Conservation (phyloP, 2,113 vertebrate species). For the Plectropomus leopardus region DNA sequence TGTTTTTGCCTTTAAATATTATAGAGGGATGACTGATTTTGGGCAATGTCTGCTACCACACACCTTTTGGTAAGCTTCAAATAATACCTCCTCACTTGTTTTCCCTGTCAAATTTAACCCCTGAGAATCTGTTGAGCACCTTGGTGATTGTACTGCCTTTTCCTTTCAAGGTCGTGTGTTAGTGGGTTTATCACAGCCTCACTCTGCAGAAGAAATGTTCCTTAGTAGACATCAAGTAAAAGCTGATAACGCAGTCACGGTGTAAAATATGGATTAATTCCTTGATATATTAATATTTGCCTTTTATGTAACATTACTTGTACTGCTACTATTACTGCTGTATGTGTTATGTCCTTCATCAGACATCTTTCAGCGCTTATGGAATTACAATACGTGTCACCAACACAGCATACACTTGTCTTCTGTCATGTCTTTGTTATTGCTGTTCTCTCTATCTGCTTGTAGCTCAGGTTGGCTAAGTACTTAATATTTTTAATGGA, state of each 20-base stretch:
- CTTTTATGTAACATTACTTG: constrained; percentile 80
- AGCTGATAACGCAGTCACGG: constrained; percentile 51
- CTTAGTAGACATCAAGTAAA: constrained; percentile 46
- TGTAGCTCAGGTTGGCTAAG: constrained; percentile 87
- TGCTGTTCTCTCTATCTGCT: constrained; percentile 72
- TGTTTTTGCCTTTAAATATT: constrained; percentile 70
- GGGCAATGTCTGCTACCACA: constrained; percentile 66
- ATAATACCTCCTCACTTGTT: constrained; percentile 33
- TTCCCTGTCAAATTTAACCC: constrained; percentile 20
- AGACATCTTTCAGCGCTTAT: constrained; percentile 63
- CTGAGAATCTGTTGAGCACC: constrained; percentile 61
- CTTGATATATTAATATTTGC: constrained; percentile 73
- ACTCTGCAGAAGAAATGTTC: constrained; percentile 54
- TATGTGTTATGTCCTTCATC: constrained; percentile 68
- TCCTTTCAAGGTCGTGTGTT: constrained; percentile 50
- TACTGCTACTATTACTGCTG: constrained; percentile 75
- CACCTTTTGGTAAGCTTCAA: constrained; percentile 53
- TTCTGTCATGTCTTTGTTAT: constrained; percentile 69
- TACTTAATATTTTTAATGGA: constrained; percentile 93
- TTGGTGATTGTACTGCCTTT: constrained; percentile 71
- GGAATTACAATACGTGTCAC: constrained; percentile 61
- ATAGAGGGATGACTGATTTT: constrained; percentile 71
- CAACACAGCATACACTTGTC: constrained; percentile 67
- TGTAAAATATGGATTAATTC: constrained; percentile 62
- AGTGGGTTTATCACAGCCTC: constrained; percentile 55